A percentile compares a stretch with the other conserved stretches of the same genome.
Evolutionary conservation across 2,113 vertebrate genomes (phyloP).

Genomic region (Oncorhynchus kisutch): DNA sequence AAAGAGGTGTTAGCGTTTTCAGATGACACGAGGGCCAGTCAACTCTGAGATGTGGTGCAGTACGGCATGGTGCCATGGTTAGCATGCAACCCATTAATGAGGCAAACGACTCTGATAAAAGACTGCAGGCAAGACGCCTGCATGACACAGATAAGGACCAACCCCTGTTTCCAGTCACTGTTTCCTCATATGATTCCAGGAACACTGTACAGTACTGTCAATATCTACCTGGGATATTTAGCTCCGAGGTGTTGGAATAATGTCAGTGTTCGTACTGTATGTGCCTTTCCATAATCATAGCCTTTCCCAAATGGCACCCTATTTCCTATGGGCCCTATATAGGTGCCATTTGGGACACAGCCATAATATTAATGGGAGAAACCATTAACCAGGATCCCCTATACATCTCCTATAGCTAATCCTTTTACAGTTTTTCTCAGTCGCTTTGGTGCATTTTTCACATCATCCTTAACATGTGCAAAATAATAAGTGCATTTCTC

Average conservation of each 20-base stretch:
- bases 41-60: conserved; percentile 15
- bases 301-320: neutral
- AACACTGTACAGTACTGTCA: neutral
- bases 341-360: too few species aligned
- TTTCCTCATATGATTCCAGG: conserved; percentile 6
- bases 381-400: neutral
- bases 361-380: neutral
- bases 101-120: conserved; percentile 39
- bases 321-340: neutral
- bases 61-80: neutral
- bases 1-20: conserved; percentile 22
- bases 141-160: conserved; percentile 56
- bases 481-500: too few species aligned
- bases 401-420: neutral
- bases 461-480: too few species aligned
- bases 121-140: conserved; percentile 46
- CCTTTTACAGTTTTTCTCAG: too few species aligned
- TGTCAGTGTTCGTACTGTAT: conserved; percentile 7
- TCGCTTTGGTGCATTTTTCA: too few species aligned
- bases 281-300: neutral
- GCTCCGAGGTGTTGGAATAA: conserved; percentile 14
- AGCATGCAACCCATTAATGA: conserved; percentile 46
- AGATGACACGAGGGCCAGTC: conserved; percentile 1
- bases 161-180: conserved; percentile 6
- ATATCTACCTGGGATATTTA: conserved; percentile 29